phyloP scores from a whole-genome alignment of 2,113 vertebrate genomes.

The Neotragus moschatus region DNA sequence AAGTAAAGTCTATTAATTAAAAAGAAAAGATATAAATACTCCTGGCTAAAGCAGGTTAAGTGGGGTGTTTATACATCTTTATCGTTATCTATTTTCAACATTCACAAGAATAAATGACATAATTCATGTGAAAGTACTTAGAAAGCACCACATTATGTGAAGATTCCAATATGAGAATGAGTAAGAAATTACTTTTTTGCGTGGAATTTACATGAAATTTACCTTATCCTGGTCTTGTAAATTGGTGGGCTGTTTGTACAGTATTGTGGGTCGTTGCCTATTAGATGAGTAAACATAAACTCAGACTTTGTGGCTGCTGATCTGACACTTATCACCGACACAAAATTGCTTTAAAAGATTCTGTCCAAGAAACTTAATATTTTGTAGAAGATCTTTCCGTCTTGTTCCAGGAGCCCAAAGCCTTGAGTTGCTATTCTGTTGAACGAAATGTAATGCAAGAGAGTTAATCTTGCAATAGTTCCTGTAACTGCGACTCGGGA shows the following conservation, averaged over 20 bases:
- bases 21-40: neutral
- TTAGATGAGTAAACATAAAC: constrained; percentile 44
- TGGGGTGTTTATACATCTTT: neutral
- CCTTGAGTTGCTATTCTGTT: neutral
- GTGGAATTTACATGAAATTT: constrained; percentile 16
- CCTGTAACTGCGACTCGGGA: constrained; percentile 68
- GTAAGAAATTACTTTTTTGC: neutral
- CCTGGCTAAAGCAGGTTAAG: neutral
- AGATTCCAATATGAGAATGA: neutral
- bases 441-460: constrained; percentile 61
- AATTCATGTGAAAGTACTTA: neutral
- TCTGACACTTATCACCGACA: constrained; percentile 39
- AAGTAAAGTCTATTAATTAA: neutral
- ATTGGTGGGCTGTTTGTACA: constrained; percentile 9
- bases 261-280: constrained; percentile 32
- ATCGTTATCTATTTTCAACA: neutral
- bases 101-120: neutral
- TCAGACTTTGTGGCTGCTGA: constrained; percentile 49
- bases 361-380: constrained; percentile 49
- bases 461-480: constrained; percentile 65
- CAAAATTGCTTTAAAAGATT: constrained; percentile 43
- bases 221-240: neutral
- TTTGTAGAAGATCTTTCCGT: constrained; percentile 47
- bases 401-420: constrained; percentile 54
- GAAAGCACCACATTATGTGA: neutral